Conservation (phyloP, 2,888 invertebrate genomes). For the Linnaemya tessellans region DNA sequence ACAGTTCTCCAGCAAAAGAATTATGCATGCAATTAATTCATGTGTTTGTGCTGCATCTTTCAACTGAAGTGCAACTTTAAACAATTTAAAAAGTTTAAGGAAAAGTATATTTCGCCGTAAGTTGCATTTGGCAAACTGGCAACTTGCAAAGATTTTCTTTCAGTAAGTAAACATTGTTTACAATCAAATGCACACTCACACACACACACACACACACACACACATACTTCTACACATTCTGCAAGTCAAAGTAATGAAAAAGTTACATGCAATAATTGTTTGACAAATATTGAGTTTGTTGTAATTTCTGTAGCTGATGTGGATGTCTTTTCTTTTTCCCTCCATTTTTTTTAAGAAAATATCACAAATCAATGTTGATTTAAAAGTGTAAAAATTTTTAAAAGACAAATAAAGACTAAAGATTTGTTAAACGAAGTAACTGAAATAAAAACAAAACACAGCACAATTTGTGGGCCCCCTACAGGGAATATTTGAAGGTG, state of each 20-base stretch:
- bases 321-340: background rate
- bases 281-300: conserved; percentile 69
- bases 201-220: background rate
- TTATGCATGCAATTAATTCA: conserved; percentile 47
- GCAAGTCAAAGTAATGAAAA: conserved; percentile 32
- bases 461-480: background rate
- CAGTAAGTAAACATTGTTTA: background rate
- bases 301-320: conserved; percentile 39
- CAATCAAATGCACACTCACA: background rate
- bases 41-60: conserved; percentile 36
- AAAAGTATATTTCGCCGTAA: conserved; percentile 50
- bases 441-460: background rate
- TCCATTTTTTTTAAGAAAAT: conserved; percentile 14
- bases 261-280: conserved; percentile 68
- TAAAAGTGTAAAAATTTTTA: conserved; percentile 63
- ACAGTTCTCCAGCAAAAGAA: conserved; percentile 8
- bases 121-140: conserved; percentile 46
- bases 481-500: background rate
- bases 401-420: background rate
- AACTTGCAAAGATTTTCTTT: conserved; percentile 37
- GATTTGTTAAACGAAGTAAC: conserved; percentile 1
- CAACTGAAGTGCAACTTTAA: conserved; percentile 40
- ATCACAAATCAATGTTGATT: conserved; percentile 63
- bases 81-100: conserved; percentile 45
- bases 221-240: background rate